Evolutionary conservation across 2,888 invertebrate genomes (phyloP).

Genomic region (Leptinotarsa juncta): DNA sequence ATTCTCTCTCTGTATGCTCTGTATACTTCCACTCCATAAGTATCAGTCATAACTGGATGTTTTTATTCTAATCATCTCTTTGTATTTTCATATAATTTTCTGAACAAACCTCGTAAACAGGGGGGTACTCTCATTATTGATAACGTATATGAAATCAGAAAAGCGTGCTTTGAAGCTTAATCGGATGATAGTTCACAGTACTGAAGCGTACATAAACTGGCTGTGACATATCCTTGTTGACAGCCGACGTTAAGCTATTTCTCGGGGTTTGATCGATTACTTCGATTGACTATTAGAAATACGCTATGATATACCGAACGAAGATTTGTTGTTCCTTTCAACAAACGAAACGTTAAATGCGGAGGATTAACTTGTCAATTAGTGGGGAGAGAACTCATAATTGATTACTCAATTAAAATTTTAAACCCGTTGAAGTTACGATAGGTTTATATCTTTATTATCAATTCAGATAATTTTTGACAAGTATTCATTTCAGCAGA

Average conservation of each 20-base stretch:
- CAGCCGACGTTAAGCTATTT: constrained; percentile 48
- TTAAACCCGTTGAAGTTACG: background rate
- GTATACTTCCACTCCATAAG: no score
- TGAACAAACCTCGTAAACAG: background rate
- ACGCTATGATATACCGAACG: constrained; percentile 34
- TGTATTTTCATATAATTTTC: background rate
- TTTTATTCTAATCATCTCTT: background rate
- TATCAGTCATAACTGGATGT: no score
- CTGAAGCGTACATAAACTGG: constrained; percentile 31
- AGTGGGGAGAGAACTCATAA: constrained; percentile 37
- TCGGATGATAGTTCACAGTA: constrained; percentile 39
- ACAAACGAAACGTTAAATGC: background rate
- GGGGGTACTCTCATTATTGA: constrained; percentile 17
- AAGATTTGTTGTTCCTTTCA: constrained; percentile 18
- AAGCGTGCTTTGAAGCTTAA: constrained; percentile 39
- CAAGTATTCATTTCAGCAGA: no score
- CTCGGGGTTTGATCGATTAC: constrained; percentile 46
- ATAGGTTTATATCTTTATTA: no score
- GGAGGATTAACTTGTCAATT: constrained; percentile 48
- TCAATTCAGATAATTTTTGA: no score
- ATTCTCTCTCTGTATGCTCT: no score
- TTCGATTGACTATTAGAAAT: constrained; percentile 44
- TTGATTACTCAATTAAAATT: constrained; percentile 38
- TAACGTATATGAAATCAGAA: constrained; percentile 27
- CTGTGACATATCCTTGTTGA: constrained; percentile 49